Conservation (phyloP, 92 coral and sea anemone species). For the Actinostola sp. region DNA sequence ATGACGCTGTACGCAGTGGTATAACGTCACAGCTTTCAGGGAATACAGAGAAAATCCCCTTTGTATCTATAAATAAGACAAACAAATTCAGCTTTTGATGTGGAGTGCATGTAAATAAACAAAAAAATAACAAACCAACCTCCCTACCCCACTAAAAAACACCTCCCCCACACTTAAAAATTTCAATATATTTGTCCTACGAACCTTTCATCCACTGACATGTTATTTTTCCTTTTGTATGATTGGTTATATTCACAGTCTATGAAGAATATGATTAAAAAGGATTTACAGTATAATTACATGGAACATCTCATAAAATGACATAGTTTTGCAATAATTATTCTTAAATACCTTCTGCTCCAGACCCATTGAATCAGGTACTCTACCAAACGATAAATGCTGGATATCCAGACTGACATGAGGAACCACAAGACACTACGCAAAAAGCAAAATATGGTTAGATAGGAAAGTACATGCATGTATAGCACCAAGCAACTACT, state of each 20-base stretch:
- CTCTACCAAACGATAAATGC: conserved; percentile 78
- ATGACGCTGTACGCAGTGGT: conserved; percentile 85
- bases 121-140: no score
- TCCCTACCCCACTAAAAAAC: no score
- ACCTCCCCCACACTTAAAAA: no score
- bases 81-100: neutral
- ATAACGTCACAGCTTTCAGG: conserved; percentile 88
- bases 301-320: neutral
- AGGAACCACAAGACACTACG: conserved; percentile 48
- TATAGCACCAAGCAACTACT: no score
- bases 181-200: neutral
- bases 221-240: conserved; percentile 90
- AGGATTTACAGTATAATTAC: neutral
- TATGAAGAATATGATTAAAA: conserved; percentile 7
- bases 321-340: no score
- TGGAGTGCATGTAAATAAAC: neutral
- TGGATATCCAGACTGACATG: conserved; percentile 92
- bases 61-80: conserved; percentile 58
- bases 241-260: conserved; percentile 97
- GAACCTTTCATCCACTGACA: conserved; percentile 95
- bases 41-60: conserved; percentile 82
- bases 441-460: neutral
- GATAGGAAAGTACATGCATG: no score
- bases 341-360: conserved; percentile 96
- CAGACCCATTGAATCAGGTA: conserved; percentile 68